A percentile compares a stretch with the other conserved stretches of the same genome.
These are phyloP conservation scores for Xanthorhoe spadicearia DNA, from an alignment of 2,888 invertebrate genomes.

Conservation along the genomic window DNA sequence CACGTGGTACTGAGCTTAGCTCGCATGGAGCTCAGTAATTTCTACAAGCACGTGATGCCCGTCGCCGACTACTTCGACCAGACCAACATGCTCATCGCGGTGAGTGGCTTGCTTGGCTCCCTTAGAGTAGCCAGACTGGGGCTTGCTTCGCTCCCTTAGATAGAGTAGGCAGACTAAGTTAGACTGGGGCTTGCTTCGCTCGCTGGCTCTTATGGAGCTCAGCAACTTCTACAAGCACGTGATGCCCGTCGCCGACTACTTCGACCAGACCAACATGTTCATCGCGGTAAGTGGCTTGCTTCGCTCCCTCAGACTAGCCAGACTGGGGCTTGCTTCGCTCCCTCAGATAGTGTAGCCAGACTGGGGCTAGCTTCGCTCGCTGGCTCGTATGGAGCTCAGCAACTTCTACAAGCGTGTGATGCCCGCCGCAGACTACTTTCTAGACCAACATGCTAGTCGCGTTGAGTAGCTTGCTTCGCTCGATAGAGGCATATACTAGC, in stretches of 20 bases:
- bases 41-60: slow-evolving; percentile 94
- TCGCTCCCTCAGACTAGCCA: background rate
- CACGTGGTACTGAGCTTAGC: slow-evolving; percentile 92
- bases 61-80: slow-evolving; percentile 96
- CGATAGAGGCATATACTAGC: too few relatives aligned
- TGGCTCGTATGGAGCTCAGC: slow-evolving; percentile 95
- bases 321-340: too few relatives aligned
- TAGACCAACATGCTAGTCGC: slow-evolving; percentile 90
- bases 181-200: slow-evolving; percentile 93
- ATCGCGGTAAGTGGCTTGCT: slow-evolving; percentile 65
- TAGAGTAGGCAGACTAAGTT: slow-evolving; percentile 95
- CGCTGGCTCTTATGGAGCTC: slow-evolving; percentile 95
- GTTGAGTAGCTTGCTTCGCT: slow-evolving; percentile 54
- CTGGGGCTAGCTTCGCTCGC: slow-evolving; percentile 93
- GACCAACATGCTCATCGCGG: slow-evolving; percentile 87
- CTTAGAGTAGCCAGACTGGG: too few relatives aligned
- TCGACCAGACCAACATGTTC: slow-evolving; percentile 92
- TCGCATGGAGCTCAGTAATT: slow-evolving; percentile 94
- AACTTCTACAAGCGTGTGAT: slow-evolving; percentile 95
- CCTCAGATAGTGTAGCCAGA: too few relatives aligned
- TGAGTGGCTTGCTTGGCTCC: slow-evolving; percentile 49
- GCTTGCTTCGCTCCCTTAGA: too few relatives aligned
- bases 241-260: slow-evolving; percentile 95
- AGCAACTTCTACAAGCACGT: slow-evolving; percentile 94
- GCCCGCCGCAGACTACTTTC: slow-evolving; percentile 95